Evolutionary conservation across 2,797 vertebrate genomes (phyloP).

Genomic region (Alca torda): DNA sequence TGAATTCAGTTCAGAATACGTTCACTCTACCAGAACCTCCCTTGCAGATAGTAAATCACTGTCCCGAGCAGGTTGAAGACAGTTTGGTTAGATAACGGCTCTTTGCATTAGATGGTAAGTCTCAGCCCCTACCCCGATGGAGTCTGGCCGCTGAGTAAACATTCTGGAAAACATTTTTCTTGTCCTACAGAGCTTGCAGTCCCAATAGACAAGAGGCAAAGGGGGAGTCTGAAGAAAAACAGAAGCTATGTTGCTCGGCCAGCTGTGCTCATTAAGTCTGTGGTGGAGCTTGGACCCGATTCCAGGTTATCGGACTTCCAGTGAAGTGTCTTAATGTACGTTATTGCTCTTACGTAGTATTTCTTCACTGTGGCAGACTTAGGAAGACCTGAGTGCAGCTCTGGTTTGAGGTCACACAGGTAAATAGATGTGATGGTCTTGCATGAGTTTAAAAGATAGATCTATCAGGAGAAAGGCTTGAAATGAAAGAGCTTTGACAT

Average conservation of each 20-base stretch:
- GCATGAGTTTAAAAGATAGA: neutral
- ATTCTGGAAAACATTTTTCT: constrained; percentile 16
- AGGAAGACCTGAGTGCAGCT: neutral
- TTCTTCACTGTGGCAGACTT: neutral
- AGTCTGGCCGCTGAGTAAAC: constrained; percentile 16
- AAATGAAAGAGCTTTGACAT: neutral
- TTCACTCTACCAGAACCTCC: constrained; percentile 38
- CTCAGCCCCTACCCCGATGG: neutral
- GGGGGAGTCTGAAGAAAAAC: neutral
- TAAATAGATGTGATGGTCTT: neutral
- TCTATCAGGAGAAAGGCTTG: neutral
- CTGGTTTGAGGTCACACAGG: neutral
- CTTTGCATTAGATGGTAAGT: neutral
- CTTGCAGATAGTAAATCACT: constrained; percentile 47
- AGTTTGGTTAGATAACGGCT: constrained; percentile 34
- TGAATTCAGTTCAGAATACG: neutral
- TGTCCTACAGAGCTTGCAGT: neutral
- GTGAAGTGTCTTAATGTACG: neutral
- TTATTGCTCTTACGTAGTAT: fast-evolving
- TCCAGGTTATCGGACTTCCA: neutral
- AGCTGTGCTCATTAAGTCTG: neutral
- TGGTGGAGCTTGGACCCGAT: neutral
- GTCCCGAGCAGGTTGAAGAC: constrained; percentile 38
- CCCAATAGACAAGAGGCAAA: neutral
- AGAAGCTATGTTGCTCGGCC: neutral